These are phyloP conservation scores for Loriculus beryllinus DNA, from an alignment of 2,797 vertebrate genomes.

Conservation along the genomic window DNA sequence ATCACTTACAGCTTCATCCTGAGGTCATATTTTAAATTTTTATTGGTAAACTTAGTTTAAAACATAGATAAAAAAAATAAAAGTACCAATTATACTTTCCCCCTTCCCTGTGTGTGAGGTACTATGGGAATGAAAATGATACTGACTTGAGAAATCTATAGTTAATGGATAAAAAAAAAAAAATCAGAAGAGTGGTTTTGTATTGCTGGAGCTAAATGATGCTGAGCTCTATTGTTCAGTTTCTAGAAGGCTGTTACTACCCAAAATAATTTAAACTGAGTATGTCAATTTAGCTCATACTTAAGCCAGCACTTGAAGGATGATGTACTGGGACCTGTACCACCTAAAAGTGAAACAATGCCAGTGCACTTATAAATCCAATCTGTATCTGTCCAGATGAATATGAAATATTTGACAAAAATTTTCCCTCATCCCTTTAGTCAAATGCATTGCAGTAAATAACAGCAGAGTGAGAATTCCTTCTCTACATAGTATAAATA, in stretches of 20 bases:
- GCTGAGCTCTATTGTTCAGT: not conserved
- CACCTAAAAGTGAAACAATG: not conserved
- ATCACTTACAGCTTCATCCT: not conserved
- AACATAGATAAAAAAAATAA: not conserved
- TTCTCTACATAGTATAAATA: not conserved
- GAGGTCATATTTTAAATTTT: not conserved
- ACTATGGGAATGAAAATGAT: not conserved
- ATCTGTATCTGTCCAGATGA: not conserved
- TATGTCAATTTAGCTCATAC: not conserved
- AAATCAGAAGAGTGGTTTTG: not conserved
- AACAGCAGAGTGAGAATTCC: not conserved
- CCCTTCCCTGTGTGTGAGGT: not conserved
- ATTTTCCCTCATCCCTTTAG: not conserved
- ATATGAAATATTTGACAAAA: not conserved
- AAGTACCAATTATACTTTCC: accelerated
- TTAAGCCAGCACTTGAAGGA: not conserved
- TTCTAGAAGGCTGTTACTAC: not conserved
- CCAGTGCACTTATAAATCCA: not conserved
- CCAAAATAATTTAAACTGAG: not conserved
- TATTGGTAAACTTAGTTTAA: not conserved
- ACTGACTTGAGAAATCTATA: not conserved
- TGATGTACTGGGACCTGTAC: not conserved
- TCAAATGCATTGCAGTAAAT: not conserved
- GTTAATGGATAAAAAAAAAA: not conserved
- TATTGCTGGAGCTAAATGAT: not conserved